These are phyloP conservation scores for Caradrina clavipalpis DNA, from an alignment of 2,888 invertebrate genomes.

Conservation along the genomic window DNA sequence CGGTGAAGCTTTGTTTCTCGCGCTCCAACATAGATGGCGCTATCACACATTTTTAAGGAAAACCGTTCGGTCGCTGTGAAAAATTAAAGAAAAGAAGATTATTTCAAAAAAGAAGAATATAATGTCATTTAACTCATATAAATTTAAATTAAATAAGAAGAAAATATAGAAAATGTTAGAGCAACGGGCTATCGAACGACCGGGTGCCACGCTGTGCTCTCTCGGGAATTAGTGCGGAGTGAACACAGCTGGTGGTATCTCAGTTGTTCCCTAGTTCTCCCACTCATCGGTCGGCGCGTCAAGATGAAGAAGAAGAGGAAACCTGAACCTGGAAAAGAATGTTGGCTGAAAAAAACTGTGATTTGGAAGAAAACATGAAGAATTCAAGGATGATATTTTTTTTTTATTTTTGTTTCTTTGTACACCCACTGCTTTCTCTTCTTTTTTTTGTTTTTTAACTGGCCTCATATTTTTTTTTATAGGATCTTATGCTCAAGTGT, in stretches of 20 bases:
- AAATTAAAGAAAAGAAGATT: neutral
- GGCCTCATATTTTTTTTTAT: no score
- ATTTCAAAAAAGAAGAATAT: conserved; percentile 5
- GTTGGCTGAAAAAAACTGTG: neutral
- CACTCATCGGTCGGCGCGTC: conserved; percentile 57
- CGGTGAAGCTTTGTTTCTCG: conserved; percentile 50
- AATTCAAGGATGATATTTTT: neutral
- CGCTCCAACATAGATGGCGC: conserved; percentile 62
- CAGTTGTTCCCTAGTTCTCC: conserved; percentile 94
- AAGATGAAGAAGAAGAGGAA: conserved; percentile 11
- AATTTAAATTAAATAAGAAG: conserved; percentile 24
- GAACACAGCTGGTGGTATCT: conserved; percentile 99
- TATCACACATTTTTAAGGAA: conserved; percentile 5
- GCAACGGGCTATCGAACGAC: conserved; percentile 91
- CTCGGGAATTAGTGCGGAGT: conserved; percentile 94
- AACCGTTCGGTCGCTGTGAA: neutral
- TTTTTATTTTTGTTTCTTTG: neutral
- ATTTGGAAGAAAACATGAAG: neutral
- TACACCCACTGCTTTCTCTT: neutral
- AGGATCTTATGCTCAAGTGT: no score
- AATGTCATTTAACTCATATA: neutral
- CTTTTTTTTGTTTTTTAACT: neutral
- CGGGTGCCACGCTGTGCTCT: conserved; percentile 99
- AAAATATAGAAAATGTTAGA: conserved; percentile 47
- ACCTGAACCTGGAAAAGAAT: neutral